A percentile compares a stretch with the other conserved stretches of the same genome.
Evolutionary conservation across 2,888 invertebrate genomes (phyloP).

Genomic region (Pseudococcus longispinus): DNA sequence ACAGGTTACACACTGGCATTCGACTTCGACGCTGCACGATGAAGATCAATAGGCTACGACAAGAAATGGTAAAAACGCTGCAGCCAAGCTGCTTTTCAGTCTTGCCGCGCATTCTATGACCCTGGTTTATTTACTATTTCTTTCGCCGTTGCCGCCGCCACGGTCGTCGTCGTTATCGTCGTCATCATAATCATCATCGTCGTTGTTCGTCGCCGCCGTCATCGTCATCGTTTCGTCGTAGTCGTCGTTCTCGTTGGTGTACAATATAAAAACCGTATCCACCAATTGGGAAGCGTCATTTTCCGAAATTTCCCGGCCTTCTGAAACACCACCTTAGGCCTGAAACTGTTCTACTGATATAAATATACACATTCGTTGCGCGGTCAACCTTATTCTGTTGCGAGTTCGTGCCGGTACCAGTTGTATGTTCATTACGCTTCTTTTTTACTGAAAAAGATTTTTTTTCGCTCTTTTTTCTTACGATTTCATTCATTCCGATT

Average conservation of each 20-base stretch:
- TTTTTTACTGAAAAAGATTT: slow-evolving; percentile 12
- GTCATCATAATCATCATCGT: neutral
- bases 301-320: slow-evolving; percentile 56
- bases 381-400: slow-evolving; percentile 53
- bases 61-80: slow-evolving; percentile 42
- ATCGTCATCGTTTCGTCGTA: neutral
- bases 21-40: slow-evolving; percentile 35
- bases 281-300: slow-evolving; percentile 55
- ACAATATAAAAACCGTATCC: slow-evolving; percentile 44
- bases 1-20: slow-evolving; percentile 43
- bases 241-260: slow-evolving; percentile 17
- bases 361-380: slow-evolving; percentile 43
- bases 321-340: slow-evolving; percentile 40
- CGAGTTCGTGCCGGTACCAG: slow-evolving; percentile 54
- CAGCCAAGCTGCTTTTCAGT: slow-evolving; percentile 48
- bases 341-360: slow-evolving; percentile 50
- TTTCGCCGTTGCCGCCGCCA: slow-evolving; percentile 7
- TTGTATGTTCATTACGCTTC: slow-evolving; percentile 9
- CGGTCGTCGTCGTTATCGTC: neutral
- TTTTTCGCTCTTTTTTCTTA: slow-evolving; percentile 17
- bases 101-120: slow-evolving; percentile 48
- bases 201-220: neutral
- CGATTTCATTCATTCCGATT: neutral
- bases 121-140: slow-evolving; percentile 49
- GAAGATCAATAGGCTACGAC: slow-evolving; percentile 56